Evolutionary conservation across 2,113 vertebrate genomes (phyloP).

Genomic region (Campylorhamphus procurvoides): DNA sequence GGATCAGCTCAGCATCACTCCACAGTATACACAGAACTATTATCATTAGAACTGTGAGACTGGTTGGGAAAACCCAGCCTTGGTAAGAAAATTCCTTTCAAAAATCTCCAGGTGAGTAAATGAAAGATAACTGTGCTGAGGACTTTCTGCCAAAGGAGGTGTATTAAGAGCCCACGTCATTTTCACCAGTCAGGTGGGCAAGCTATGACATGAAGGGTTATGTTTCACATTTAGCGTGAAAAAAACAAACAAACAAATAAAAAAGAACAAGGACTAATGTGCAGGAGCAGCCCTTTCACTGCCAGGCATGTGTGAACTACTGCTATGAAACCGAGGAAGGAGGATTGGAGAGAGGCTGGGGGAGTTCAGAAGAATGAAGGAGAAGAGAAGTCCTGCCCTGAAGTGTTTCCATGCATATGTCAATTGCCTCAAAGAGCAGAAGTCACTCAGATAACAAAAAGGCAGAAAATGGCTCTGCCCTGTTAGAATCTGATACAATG

Average conservation of each 20-base stretch:
- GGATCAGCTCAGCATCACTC: constrained; percentile 45
- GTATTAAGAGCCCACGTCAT: background rate
- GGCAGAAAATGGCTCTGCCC: background rate
- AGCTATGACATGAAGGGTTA: background rate
- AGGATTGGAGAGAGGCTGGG: background rate
- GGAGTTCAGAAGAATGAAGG: background rate
- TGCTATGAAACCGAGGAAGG: background rate
- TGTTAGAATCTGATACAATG: background rate
- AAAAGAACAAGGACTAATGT: background rate
- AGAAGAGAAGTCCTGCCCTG: background rate
- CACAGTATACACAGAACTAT: constrained; percentile 39
- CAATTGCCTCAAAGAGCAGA: background rate
- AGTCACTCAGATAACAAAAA: background rate
- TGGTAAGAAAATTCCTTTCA: background rate
- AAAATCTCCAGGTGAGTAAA: background rate
- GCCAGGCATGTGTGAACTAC: background rate
- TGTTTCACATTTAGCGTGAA: background rate
- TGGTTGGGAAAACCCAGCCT: background rate
- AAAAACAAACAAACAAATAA: background rate
- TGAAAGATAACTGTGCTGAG: background rate
- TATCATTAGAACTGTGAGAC: constrained; percentile 29
- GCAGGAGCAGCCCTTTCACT: background rate
- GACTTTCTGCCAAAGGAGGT: background rate
- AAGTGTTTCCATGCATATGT: background rate
- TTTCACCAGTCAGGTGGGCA: background rate